Evolutionary conservation across 2,113 vertebrate species (phyloP).

Genomic region (Prunella himalayana): DNA sequence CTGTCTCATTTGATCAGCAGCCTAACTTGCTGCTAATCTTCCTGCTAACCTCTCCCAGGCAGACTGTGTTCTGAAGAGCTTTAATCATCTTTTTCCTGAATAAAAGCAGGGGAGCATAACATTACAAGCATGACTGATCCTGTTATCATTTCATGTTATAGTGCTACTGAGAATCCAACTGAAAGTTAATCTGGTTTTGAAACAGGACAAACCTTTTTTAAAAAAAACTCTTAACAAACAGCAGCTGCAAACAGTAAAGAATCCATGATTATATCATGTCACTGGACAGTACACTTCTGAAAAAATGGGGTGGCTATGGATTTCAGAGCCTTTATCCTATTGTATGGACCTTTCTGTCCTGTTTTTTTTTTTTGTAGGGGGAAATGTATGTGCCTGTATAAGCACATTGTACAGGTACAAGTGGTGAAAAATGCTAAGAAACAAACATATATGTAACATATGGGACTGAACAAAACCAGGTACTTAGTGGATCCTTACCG

Average conservation of each 20-base stretch:
- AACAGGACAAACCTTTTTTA: neutral
- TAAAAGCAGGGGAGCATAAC: constrained; percentile 20
- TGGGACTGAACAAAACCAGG: neutral
- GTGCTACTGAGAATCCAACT: neutral
- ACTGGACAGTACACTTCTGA: neutral
- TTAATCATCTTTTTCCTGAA: constrained; percentile 28
- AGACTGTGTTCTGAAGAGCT: neutral
- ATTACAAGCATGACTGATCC: neutral
- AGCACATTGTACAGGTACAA: neutral
- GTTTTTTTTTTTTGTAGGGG: neutral
- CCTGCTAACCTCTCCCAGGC: neutral
- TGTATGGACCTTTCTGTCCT: neutral
- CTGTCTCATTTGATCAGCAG: neutral
- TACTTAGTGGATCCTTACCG: constrained; percentile 70
- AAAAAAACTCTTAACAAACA: neutral
- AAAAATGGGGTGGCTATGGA: neutral
- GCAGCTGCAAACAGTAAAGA: constrained; percentile 11
- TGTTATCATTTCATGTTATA: neutral
- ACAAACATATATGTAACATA: neutral
- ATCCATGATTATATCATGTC: neutral
- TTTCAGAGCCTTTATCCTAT: neutral
- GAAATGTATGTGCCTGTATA: neutral
- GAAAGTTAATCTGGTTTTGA: neutral
- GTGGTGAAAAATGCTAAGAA: neutral
- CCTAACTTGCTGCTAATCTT: constrained; percentile 2